These are phyloP conservation scores for Phrynocephalus versicolor DNA, from an alignment of 2,113 vertebrate species.

Conservation along the genomic window DNA sequence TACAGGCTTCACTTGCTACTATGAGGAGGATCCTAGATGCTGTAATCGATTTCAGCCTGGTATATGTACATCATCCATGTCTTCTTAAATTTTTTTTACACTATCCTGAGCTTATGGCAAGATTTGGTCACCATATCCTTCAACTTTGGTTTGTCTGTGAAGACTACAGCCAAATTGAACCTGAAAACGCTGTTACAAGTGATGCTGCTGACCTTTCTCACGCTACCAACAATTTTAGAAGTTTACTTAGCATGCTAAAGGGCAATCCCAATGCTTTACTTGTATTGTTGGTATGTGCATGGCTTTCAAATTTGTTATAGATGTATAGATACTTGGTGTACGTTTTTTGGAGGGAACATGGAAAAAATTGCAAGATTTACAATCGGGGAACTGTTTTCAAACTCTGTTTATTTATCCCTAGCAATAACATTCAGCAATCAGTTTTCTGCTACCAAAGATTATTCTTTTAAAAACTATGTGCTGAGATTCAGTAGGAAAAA, in stretches of 20 bases:
- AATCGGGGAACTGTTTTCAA: background rate
- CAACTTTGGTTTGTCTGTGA: conserved; percentile 85
- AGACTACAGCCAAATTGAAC: conserved; percentile 49
- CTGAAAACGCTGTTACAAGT: conserved; percentile 41
- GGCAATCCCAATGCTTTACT: conserved; percentile 78
- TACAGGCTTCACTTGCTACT: conserved; percentile 76
- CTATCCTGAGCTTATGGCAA: conserved; percentile 83
- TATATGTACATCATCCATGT: conserved; percentile 84
- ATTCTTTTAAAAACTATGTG: background rate
- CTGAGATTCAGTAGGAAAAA: background rate
- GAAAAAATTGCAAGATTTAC: conserved; percentile 17
- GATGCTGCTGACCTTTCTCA: background rate
- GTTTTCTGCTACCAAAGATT: background rate
- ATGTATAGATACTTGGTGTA: no score
- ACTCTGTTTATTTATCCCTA: background rate
- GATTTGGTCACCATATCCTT: conserved; percentile 79
- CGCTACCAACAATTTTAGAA: conserved; percentile 47
- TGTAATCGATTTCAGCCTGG: conserved; percentile 73
- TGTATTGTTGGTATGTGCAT: conserved; percentile 83
- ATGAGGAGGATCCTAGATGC: conserved; percentile 78
- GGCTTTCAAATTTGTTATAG: no score
- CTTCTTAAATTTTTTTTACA: conserved; percentile 85
- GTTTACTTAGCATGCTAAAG: conserved; percentile 79
- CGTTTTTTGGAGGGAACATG: background rate
- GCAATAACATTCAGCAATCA: background rate